phyloP scores from a whole-genome alignment of 1,140 invertebrate genomes.

The Bombus affinis region DNA sequence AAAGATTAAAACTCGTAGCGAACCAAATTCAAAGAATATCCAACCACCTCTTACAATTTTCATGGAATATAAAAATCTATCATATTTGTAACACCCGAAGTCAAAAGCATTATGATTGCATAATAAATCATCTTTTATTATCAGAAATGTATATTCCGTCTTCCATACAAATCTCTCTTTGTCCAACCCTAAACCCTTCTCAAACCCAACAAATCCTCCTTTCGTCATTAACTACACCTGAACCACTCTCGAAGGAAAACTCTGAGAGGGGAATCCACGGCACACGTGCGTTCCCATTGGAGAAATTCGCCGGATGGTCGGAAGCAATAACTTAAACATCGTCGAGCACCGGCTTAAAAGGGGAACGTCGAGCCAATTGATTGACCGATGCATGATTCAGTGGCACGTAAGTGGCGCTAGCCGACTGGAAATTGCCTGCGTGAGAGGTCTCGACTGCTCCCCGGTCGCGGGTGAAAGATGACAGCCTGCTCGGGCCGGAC shows the following conservation, averaged over 20 bases:
- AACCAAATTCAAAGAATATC: too few relatives aligned
- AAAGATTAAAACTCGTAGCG: too few relatives aligned
- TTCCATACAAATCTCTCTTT: not conserved
- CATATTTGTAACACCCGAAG: too few relatives aligned
- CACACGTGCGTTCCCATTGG: not conserved
- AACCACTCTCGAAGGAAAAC: not conserved
- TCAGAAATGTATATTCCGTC: too few relatives aligned
- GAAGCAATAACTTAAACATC: slow-evolving; percentile 19
- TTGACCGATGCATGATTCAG: slow-evolving; percentile 65
- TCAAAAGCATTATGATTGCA: too few relatives aligned
- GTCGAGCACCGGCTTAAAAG: not conserved
- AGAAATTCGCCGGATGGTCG: not conserved
- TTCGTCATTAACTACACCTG: not conserved
- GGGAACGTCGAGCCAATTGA: slow-evolving; percentile 42
- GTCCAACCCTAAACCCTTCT: not conserved
- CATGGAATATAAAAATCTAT: too few relatives aligned
- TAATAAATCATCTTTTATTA: too few relatives aligned
- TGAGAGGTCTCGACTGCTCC: slow-evolving; percentile 24
- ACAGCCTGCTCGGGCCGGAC: slow-evolving; percentile 23
- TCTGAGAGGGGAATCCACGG: too few relatives aligned
- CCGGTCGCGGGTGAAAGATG: slow-evolving; percentile 33
- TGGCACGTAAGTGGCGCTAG: slow-evolving; percentile 51
- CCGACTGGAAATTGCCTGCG: slow-evolving; percentile 34
- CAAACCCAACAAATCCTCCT: not conserved
- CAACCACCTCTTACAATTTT: too few relatives aligned